Evolutionary conservation across 2,113 vertebrate species (phyloP).

Genomic region (Ageneiosus marmoratus): DNA sequence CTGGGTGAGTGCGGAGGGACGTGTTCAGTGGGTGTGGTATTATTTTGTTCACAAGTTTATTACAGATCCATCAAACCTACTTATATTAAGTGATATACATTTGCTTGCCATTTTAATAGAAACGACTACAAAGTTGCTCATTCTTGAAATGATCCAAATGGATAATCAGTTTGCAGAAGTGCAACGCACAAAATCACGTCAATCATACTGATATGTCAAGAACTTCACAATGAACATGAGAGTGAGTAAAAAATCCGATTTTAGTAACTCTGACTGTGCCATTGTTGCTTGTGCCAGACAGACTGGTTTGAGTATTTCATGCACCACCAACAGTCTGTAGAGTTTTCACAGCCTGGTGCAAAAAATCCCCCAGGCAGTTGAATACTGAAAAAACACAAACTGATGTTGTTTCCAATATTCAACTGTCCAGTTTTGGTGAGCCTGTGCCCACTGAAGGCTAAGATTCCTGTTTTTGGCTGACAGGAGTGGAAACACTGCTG

Average conservation of each 20-base stretch:
- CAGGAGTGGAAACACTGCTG: neutral
- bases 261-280: neutral
- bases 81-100: neutral
- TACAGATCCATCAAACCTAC: neutral
- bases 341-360: neutral
- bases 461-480: neutral
- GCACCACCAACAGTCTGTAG: neutral
- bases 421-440: neutral
- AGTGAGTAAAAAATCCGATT: neutral
- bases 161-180: neutral
- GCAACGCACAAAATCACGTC: neutral
- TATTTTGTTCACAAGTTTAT: neutral
- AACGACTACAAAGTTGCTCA: neutral
- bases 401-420: neutral
- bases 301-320: neutral
- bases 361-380: neutral
- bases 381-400: neutral
- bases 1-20: slow-evolving; percentile 27
- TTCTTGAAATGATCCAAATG: neutral
- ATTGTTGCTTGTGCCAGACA: neutral
- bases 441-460: neutral
- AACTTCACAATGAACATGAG: neutral
- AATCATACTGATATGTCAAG: no score
- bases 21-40: neutral
- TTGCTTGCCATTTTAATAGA: neutral